phyloP scores from a whole-genome alignment of 2,888 invertebrate species.

The Campoplex nolae region DNA sequence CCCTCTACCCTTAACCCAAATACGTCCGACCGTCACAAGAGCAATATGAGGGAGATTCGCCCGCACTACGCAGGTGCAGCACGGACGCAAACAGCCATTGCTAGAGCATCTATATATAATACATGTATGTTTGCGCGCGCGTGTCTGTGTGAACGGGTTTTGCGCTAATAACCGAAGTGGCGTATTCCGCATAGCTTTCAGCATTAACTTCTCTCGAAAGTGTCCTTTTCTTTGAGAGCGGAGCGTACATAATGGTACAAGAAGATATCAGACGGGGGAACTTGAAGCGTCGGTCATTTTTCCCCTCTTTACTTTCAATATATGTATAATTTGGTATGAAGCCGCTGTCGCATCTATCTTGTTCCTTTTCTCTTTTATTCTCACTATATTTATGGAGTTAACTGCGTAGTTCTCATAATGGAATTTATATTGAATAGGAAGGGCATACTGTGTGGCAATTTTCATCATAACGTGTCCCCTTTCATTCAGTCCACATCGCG shows the following conservation, averaged over 20 bases:
- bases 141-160: not conserved
- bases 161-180: slow-evolving; percentile 27
- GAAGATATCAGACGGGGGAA: slow-evolving; percentile 39
- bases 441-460: slow-evolving; percentile 47
- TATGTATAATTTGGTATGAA: not conserved
- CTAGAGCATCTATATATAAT: slow-evolving; percentile 13
- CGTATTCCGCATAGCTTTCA: not conserved
- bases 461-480: slow-evolving; percentile 60
- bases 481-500: slow-evolving; percentile 44
- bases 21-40: slow-evolving; percentile 71
- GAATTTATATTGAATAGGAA: slow-evolving; percentile 63
- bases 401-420: slow-evolving; percentile 32
- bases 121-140: not conserved
- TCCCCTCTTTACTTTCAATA: slow-evolving; percentile 39
- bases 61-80: slow-evolving; percentile 70
- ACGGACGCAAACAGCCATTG: slow-evolving; percentile 62
- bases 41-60: slow-evolving; percentile 67
- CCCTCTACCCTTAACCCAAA: slow-evolving; percentile 73
- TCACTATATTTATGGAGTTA: slow-evolving; percentile 11
- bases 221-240: not conserved
- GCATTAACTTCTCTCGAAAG: not conserved
- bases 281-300: slow-evolving; percentile 47
- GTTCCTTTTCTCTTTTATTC: not conserved
- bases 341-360: too few species aligned
- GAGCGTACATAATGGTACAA: not conserved